These are phyloP conservation scores for Halocynthia aurantium DNA, from an alignment of 23 tunicate genomes.

Conservation along the genomic window DNA sequence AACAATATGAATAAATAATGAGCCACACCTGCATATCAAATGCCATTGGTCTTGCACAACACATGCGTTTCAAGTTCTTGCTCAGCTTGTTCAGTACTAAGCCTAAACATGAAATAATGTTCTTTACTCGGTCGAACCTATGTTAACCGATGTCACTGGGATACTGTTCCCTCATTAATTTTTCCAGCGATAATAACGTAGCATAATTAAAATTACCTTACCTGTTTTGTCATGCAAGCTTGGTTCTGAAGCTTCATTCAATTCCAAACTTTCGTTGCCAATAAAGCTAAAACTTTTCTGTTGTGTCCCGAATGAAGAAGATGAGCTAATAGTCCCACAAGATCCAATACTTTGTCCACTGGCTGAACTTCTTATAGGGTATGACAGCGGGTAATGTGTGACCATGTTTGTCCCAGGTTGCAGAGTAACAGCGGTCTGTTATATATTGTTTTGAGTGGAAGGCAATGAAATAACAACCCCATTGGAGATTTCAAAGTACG, in stretches of 20 bases:
- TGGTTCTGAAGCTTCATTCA: slow-evolving; percentile 72
- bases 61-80: slow-evolving; percentile 54
- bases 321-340: neutral
- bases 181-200: neutral
- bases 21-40: slow-evolving; percentile 27
- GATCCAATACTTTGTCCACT: neutral
- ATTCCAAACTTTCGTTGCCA: slow-evolving; percentile 32
- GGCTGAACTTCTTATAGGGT: slow-evolving; percentile 8
- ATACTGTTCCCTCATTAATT: neutral
- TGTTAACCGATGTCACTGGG: neutral
- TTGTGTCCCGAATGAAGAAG: neutral
- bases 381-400: neutral
- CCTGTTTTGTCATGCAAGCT: slow-evolving; percentile 23
- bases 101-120: slow-evolving; percentile 18
- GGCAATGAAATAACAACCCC: neutral
- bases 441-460: neutral
- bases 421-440: slow-evolving; percentile 49
- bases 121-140: neutral
- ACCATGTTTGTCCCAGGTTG: slow-evolving; percentile 31
- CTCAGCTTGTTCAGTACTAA: slow-evolving; percentile 35
- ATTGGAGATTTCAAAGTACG: neutral
- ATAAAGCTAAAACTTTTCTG: neutral
- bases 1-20: neutral
- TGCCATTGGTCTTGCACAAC: slow-evolving; percentile 69
- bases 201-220: no score